phyloP scores from a whole-genome alignment of 2,888 invertebrate genomes.

The Diplazon laetatorius region DNA sequence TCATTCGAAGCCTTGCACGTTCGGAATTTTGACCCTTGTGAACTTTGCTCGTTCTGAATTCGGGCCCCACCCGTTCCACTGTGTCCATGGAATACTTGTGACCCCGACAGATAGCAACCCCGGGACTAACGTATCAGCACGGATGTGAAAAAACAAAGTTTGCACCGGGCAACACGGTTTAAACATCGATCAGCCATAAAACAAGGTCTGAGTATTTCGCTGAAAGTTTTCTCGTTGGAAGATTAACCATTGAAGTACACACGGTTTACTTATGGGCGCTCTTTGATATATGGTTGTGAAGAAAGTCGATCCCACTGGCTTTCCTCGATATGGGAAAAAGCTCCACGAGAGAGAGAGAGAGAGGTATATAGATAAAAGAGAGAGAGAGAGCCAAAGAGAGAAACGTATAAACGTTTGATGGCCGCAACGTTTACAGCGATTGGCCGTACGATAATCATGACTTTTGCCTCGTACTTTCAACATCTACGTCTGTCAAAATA shows the following conservation, averaged over 20 bases:
- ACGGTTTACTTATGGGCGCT: conserved; percentile 32
- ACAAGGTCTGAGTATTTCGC: conserved; percentile 62
- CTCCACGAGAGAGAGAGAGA: no score
- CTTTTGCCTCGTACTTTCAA: background rate
- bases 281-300: background rate
- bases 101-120: no score
- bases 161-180: conserved; percentile 54
- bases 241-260: conserved; percentile 69
- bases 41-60: no score
- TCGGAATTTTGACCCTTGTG: no score
- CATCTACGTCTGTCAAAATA: background rate
- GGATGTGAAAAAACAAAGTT: conserved; percentile 21
- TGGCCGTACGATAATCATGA: background rate
- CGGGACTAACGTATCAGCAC: no score
- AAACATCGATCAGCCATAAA: conserved; percentile 72
- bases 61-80: no score
- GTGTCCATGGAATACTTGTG: no score
- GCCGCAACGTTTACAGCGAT: background rate
- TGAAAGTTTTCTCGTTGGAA: conserved; percentile 68
- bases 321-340: background rate
- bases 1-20: no score
- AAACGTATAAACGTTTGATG: background rate
- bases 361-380: no score
- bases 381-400: no score
- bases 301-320: background rate